Evolutionary conservation across 1,140 invertebrate genomes (phyloP).

Genomic region (Maconellicoccus hirsutus): DNA sequence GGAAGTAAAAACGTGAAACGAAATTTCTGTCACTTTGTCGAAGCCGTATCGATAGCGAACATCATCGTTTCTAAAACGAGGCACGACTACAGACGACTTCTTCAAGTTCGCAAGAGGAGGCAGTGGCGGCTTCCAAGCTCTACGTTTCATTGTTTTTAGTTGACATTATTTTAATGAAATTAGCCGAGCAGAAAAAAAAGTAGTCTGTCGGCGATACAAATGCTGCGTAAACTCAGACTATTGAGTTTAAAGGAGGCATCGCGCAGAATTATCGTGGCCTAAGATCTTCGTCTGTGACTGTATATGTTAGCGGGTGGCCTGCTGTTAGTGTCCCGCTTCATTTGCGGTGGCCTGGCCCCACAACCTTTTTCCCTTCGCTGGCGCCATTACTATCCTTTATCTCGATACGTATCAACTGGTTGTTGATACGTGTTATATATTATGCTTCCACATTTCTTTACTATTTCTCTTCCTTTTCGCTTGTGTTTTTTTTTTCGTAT

Average conservation of each 20-base stretch:
- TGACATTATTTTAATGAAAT: slow-evolving; percentile 17
- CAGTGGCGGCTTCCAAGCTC: slow-evolving; percentile 7
- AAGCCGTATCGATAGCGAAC: slow-evolving; percentile 6
- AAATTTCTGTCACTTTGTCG: slow-evolving; percentile 16
- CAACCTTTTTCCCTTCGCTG: slow-evolving; percentile 17
- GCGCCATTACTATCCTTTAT: slow-evolving; percentile 21
- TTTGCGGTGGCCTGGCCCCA: slow-evolving; percentile 21
- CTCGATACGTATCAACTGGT: slow-evolving; percentile 19
- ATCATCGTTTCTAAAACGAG: slow-evolving; percentile 3
- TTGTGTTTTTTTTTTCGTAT: slow-evolving; percentile 4
- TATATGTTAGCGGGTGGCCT: slow-evolving; percentile 19
- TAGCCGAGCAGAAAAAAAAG: slow-evolving; percentile 8
- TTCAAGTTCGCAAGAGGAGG: not conserved
- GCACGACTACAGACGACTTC: not conserved
- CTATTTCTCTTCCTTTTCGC: not conserved
- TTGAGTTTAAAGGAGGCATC: not conserved
- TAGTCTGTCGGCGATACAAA: slow-evolving; percentile 11
- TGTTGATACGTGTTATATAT: slow-evolving; percentile 22
- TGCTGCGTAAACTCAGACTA: not conserved
- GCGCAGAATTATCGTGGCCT: slow-evolving; percentile 16
- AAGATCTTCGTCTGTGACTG: slow-evolving; percentile 20
- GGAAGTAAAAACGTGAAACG: slow-evolving; percentile 14
- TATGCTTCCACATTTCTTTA: slow-evolving; percentile 21
- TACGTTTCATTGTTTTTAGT: slow-evolving; percentile 9
- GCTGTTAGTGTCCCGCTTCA: slow-evolving; percentile 20